Conservation (phyloP, 1,140 invertebrate genomes). For the Whitmania pigra region DNA sequence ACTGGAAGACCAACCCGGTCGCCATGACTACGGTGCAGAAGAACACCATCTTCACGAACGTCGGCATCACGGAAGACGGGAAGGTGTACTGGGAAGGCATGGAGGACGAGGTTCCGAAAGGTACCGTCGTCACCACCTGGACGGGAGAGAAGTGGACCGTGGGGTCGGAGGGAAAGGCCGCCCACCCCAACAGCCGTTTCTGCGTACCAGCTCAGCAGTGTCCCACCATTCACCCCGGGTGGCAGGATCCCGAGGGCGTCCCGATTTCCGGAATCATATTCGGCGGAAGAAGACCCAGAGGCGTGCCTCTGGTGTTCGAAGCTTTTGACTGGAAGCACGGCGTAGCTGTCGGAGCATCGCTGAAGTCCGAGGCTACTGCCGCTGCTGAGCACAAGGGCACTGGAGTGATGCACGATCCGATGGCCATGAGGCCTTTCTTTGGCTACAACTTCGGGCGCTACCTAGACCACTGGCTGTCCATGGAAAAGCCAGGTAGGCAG, state of each 20-base stretch:
- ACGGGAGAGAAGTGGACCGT: constrained; percentile 32
- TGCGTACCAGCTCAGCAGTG: constrained; percentile 84
- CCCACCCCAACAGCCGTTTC: constrained; percentile 55
- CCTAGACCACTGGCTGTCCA: constrained; percentile 81
- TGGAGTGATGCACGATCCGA: constrained; percentile 94
- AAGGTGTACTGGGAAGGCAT: constrained; percentile 79
- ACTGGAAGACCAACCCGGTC: constrained; percentile 79
- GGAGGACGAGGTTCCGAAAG: constrained; percentile 64
- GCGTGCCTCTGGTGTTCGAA: constrained; percentile 87
- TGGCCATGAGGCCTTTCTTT: constrained; percentile 98
- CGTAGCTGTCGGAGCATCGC: constrained; percentile 81
- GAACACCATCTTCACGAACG: constrained; percentile 96
- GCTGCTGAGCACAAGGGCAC: constrained; percentile 90
- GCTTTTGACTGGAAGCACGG: constrained; percentile 86
- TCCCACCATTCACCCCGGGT: constrained; percentile 73
- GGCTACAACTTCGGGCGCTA: constrained; percentile 98
- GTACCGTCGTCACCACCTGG: constrained; percentile 35
- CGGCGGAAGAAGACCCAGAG: constrained; percentile 78
- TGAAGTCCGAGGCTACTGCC: constrained; percentile 92
- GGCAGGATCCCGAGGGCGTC: constrained; percentile 59
- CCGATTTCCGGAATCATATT: constrained; percentile 92
- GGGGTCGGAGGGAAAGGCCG: constrained; percentile 47
- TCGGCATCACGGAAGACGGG: constrained; percentile 87
- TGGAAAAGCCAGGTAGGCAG: constrained; percentile 41
- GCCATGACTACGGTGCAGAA: constrained; percentile 85